Conservation (phyloP, 2,113 vertebrate species). For the Chaetodon auriga region DNA sequence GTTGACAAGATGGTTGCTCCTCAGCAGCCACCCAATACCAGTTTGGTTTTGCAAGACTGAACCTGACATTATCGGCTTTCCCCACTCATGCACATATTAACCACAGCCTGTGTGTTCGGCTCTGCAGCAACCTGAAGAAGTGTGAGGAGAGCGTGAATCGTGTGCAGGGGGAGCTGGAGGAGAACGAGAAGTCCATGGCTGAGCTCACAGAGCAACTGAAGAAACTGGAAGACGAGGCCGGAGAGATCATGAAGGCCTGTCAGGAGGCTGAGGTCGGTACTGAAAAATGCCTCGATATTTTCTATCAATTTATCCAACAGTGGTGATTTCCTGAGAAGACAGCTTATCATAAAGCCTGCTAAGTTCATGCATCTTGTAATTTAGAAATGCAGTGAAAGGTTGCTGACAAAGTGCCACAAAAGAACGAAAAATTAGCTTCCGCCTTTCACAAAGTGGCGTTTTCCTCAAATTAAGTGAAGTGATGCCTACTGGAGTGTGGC, state of each 20-base stretch:
- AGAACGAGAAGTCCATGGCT: slow-evolving; percentile 84
- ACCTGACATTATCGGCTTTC: neutral
- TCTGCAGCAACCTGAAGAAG: slow-evolving; percentile 92
- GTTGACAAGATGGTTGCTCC: neutral
- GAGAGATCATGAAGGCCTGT: slow-evolving; percentile 87
- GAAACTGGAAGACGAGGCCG: slow-evolving; percentile 90
- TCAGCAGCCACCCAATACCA: neutral
- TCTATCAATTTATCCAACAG: neutral
- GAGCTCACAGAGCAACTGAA: slow-evolving; percentile 87
- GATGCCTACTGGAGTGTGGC: neutral
- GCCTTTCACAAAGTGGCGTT: neutral
- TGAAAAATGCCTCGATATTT: neutral
- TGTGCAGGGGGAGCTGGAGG: slow-evolving; percentile 87
- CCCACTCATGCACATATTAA: neutral
- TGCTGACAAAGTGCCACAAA: too few relatives aligned
- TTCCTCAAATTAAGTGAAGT: neutral
- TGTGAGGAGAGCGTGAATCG: slow-evolving; percentile 86
- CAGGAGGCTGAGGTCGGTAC: slow-evolving; percentile 87
- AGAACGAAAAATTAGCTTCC: neutral
- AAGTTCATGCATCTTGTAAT: neutral
- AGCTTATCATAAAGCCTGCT: neutral
- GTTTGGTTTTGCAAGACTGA: neutral
- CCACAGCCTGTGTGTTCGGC: neutral
- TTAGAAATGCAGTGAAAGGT: neutral
- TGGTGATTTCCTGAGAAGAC: too few relatives aligned